phyloP scores from a whole-genome alignment of 2,888 invertebrate genomes.

The Yponomeuta malinellus region DNA sequence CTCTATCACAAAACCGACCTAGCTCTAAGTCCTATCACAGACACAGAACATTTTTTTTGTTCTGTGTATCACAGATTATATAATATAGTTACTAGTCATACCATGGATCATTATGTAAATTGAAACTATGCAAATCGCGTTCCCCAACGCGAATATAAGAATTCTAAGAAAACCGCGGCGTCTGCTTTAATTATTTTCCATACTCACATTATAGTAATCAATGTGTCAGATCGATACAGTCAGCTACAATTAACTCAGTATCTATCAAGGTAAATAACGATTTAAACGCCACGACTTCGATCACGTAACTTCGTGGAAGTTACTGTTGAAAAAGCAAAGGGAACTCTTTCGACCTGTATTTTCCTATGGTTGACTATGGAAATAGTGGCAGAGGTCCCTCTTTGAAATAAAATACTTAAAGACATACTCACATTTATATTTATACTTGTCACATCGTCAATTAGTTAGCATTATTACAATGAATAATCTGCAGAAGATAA shows the following conservation, averaged over 20 bases:
- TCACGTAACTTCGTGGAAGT: background rate
- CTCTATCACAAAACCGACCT: background rate
- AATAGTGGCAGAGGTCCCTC: too few relatives aligned
- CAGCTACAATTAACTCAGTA: background rate
- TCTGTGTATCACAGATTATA: background rate
- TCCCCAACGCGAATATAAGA: background rate
- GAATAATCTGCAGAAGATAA: too few relatives aligned
- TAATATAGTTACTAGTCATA: background rate
- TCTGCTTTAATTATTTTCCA: background rate
- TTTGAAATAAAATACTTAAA: too few relatives aligned
- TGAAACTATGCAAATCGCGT: background rate
- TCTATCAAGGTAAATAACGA: background rate
- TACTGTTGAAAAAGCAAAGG: background rate
- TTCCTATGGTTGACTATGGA: too few relatives aligned
- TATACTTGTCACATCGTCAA: too few relatives aligned
- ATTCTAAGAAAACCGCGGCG: background rate
- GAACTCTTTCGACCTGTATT: too few relatives aligned
- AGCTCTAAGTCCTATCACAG: background rate
- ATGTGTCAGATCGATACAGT: background rate
- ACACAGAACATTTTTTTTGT: too few relatives aligned
- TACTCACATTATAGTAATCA: background rate
- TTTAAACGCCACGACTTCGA: background rate
- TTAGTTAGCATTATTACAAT: too few relatives aligned
- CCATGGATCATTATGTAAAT: background rate
- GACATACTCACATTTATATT: too few relatives aligned